Conservation (phyloP, 2,113 vertebrate species). For the Mungos mungo region DNA sequence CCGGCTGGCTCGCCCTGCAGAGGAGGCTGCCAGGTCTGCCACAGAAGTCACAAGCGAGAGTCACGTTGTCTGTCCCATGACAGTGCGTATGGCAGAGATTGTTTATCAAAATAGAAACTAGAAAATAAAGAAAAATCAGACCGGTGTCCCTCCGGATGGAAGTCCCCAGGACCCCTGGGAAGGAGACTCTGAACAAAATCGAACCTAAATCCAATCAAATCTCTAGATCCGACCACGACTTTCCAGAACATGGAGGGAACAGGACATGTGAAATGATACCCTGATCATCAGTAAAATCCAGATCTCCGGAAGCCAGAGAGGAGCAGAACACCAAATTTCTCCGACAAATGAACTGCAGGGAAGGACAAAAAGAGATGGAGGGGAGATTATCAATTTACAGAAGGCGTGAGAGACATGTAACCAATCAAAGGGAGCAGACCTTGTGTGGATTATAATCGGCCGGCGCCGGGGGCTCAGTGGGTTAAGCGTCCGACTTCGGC, state of each 20-base stretch:
- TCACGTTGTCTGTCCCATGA: neutral
- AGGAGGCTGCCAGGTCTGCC: neutral
- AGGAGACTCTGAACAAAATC: neutral
- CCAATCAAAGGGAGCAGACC: neutral
- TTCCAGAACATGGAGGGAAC: neutral
- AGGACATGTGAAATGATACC: neutral
- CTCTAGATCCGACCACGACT: neutral
- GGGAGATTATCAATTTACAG: neutral
- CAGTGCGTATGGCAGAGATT: neutral
- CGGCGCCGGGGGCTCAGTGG: too few relatives aligned
- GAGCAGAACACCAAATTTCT: neutral
- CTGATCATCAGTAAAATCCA: neutral
- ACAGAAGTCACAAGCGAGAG: neutral
- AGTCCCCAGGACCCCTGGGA: neutral
- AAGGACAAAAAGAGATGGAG: neutral
- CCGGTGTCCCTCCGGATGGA: neutral
- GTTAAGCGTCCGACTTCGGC: too few relatives aligned
- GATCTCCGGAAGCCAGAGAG: neutral
- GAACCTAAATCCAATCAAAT: neutral
- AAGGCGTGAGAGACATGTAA: neutral
- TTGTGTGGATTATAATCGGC: neutral
- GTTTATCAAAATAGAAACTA: neutral
- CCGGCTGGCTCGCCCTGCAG: neutral
- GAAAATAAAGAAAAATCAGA: neutral
- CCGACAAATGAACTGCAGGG: neutral